Evolutionary conservation across 2,113 vertebrate genomes (phyloP), one percentile per base, ranked within the genome.

Genomic region (Hippocampus barbouri): DNA sequence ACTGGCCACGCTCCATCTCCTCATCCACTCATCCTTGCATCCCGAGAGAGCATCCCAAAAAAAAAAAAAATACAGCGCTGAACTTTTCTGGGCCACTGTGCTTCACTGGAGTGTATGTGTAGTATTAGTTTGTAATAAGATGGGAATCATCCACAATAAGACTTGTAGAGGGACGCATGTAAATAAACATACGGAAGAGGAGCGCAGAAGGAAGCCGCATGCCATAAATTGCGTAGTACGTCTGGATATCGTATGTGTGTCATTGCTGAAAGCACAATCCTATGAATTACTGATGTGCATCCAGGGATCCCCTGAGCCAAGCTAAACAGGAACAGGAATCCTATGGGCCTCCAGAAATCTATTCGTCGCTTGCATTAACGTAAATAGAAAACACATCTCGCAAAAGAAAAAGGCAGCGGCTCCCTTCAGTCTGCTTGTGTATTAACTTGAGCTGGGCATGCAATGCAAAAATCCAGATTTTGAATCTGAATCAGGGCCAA

Each of bases 31-130:
- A 27, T 64, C 38, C 62, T 43, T 20, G 38, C 38, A 71, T 77
- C 74, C 81, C 62, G 21, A 5, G 61, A 69, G 79, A 75, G 54
- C 76, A 69, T 54, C 66, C 72, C 8, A 23, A 54, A 53, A 66
- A 45, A 54, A 53, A 66, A 45, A 45, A 21, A 88, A 89, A 75
- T 83, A 79, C 86, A 87, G 78, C 82, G 79, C 62, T 43, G 60
- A 79, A 83, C 76, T 76, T 85, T 89, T 90, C 85, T 86, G 80
- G 85, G 86, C 85, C 89, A 81, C 71, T 11, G 63, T 51, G 34
- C 51, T 61, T 65, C 62, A 66, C 70, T 53, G 51, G 69, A 79
- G 74, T 40, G 66, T 61, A 38, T 45, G 57, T 21, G 15, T 23
- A n/a, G 9, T 12, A 64, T 11, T 64, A 41, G 5, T 20, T 21